Evolutionary conservation across 2,797 vertebrate species (phyloP).

Genomic region (Hirundo rustica): DNA sequence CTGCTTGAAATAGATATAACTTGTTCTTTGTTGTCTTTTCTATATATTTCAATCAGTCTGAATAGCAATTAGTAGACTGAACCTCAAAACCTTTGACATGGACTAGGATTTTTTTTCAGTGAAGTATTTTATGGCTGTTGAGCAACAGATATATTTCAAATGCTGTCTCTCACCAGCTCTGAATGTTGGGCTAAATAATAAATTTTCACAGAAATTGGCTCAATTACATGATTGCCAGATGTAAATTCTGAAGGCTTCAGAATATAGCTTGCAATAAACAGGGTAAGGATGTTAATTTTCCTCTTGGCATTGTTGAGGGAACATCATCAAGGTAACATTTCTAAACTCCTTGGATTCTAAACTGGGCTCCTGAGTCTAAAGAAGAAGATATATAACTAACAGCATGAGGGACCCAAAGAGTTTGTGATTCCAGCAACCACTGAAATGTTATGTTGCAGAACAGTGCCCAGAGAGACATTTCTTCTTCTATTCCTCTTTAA

Average conservation of each 20-base stretch:
- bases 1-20: not conserved
- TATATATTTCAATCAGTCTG: not conserved
- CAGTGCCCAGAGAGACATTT: not conserved
- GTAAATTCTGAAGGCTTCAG: not conserved
- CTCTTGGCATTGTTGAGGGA: not conserved
- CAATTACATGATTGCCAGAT: not conserved
- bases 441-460: not conserved
- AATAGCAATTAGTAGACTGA: not conserved
- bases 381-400: not conserved
- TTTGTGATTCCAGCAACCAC: not conserved
- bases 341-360: conserved; percentile 19
- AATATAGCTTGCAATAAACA: not conserved
- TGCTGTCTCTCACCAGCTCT: not conserved
- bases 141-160: not conserved
- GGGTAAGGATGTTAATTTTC: not conserved
- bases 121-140: not conserved
- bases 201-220: not conserved
- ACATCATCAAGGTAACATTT: not conserved
- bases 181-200: not conserved
- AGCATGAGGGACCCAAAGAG: not conserved
- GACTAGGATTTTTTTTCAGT: not conserved
- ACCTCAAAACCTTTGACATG: not conserved
- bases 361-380: not conserved
- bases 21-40: not conserved
- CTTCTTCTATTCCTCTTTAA: conserved; percentile 10